phyloP scores from a whole-genome alignment of 2,113 vertebrate genomes.

The Channa argus region DNA sequence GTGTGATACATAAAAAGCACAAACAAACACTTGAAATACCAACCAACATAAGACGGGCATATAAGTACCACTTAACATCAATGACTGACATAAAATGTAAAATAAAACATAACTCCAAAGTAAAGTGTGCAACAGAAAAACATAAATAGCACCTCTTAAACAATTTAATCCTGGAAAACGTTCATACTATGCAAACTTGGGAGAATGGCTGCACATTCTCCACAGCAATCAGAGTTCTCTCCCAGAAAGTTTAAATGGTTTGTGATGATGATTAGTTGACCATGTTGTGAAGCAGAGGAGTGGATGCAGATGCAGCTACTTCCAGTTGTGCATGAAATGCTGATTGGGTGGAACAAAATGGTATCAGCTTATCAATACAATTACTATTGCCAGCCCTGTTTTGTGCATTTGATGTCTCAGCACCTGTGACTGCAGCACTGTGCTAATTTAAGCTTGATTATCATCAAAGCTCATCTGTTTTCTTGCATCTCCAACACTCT shows the following conservation, averaged over 20 bases:
- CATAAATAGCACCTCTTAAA: slow-evolving; percentile 11
- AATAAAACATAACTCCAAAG: neutral
- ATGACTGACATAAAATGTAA: slow-evolving; percentile 6
- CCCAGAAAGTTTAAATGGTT: slow-evolving; percentile 60
- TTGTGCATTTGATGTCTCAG: slow-evolving; percentile 33
- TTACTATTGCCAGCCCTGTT: slow-evolving; percentile 44
- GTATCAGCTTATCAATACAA: slow-evolving; percentile 72
- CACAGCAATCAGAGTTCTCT: slow-evolving; percentile 55
- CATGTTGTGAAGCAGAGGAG: slow-evolving; percentile 45
- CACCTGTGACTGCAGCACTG: slow-evolving; percentile 67
- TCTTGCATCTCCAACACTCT: slow-evolving; percentile 28
- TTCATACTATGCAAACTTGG: slow-evolving; percentile 40
- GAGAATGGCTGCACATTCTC: slow-evolving; percentile 2
- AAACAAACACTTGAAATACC: neutral
- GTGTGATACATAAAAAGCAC: neutral
- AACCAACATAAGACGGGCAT: neutral
- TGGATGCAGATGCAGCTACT: slow-evolving; percentile 73
- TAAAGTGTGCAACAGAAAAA: neutral
- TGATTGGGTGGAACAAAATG: slow-evolving; percentile 70
- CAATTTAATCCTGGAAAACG: slow-evolving; percentile 7
- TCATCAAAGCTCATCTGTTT: slow-evolving; percentile 70
- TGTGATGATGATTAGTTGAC: slow-evolving; percentile 73
- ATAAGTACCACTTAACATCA: slow-evolving; percentile 18
- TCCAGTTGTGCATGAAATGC: slow-evolving; percentile 37
- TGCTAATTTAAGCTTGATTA: slow-evolving; percentile 70